These are phyloP conservation scores for Geotrupes spiniger DNA, from an alignment of 2,888 invertebrate species.

Conservation along the genomic window DNA sequence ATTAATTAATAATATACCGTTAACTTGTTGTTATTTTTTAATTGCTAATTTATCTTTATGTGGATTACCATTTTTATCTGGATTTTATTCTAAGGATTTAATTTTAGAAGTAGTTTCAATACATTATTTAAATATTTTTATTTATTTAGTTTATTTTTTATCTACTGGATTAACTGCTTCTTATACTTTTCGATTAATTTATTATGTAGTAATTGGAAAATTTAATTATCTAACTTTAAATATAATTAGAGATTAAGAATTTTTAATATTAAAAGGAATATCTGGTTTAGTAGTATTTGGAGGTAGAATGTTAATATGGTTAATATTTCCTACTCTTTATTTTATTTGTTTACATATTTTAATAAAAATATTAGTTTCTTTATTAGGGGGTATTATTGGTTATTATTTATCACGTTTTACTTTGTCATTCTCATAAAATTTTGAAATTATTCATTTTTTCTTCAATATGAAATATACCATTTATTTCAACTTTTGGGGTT, in stretches of 20 bases:
- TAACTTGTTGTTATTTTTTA: slow-evolving; percentile 65
- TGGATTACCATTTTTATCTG: slow-evolving; percentile 63
- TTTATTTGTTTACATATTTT: slow-evolving; percentile 55
- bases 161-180: slow-evolving; percentile 59
- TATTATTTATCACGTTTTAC: slow-evolving; percentile 51
- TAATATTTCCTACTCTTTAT: slow-evolving; percentile 55
- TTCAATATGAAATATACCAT: slow-evolving; percentile 57
- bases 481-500: slow-evolving; percentile 42
- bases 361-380: slow-evolving; percentile 54
- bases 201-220: slow-evolving; percentile 54
- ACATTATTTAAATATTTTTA: slow-evolving; percentile 55
- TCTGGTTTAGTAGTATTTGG: slow-evolving; percentile 52
- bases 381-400: slow-evolving; percentile 49
- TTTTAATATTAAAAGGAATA: slow-evolving; percentile 50
- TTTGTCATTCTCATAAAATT: slow-evolving; percentile 48
- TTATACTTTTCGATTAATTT: slow-evolving; percentile 58
- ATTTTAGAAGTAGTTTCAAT: slow-evolving; percentile 59
- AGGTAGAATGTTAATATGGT: slow-evolving; percentile 55
- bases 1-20: slow-evolving; percentile 52
- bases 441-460: slow-evolving; percentile 42
- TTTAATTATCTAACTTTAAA: slow-evolving; percentile 40
- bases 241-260: slow-evolving; percentile 54
- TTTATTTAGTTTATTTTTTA: slow-evolving; percentile 57
- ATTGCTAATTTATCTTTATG: slow-evolving; percentile 61
- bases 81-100: slow-evolving; percentile 63